A percentile compares a stretch with the other conserved stretches of the same genome.
phyloP scores from a whole-genome alignment of 2,888 invertebrate genomes.

The Alloscopus bannaensis region DNA sequence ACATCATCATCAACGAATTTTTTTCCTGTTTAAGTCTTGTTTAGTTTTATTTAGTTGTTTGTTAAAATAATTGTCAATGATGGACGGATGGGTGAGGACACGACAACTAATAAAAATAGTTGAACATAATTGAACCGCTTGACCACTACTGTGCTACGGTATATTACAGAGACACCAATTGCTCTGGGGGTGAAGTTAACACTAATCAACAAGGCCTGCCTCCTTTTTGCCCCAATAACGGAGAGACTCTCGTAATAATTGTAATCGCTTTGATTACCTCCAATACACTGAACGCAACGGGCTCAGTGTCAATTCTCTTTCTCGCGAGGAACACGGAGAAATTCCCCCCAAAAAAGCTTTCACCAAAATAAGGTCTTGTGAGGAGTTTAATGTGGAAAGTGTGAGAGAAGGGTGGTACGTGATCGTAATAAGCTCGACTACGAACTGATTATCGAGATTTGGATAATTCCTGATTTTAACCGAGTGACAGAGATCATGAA shows the following conservation, averaged over 20 bases:
- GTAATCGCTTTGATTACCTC: conserved; percentile 66
- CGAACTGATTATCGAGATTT: conserved; percentile 53
- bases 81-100: conserved; percentile 54
- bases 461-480: conserved; percentile 55
- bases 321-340: not conserved
- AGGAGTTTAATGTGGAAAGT: conserved; percentile 11
- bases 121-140: not conserved
- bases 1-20: conserved; percentile 35
- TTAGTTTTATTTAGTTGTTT: conserved; percentile 64
- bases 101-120: not conserved
- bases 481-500: not conserved
- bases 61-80: conserved; percentile 65
- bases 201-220: conserved; percentile 58
- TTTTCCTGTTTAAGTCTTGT: conserved; percentile 58
- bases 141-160: not conserved
- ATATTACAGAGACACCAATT: not conserved
- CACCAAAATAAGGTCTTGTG: conserved; percentile 6
- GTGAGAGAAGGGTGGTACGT: not conserved
- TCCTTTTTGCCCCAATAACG: conserved; percentile 57
- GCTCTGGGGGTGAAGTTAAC: not conserved
- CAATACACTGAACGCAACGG: conserved; percentile 60
- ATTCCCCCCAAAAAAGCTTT: conserved; percentile 17
- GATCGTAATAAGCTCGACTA: conserved; percentile 18
- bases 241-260: conserved; percentile 58
- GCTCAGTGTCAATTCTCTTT: conserved; percentile 45